Evolutionary conservation across 2,797 vertebrate genomes (phyloP).

Genomic region (Aselliscus stoliczkanus): DNA sequence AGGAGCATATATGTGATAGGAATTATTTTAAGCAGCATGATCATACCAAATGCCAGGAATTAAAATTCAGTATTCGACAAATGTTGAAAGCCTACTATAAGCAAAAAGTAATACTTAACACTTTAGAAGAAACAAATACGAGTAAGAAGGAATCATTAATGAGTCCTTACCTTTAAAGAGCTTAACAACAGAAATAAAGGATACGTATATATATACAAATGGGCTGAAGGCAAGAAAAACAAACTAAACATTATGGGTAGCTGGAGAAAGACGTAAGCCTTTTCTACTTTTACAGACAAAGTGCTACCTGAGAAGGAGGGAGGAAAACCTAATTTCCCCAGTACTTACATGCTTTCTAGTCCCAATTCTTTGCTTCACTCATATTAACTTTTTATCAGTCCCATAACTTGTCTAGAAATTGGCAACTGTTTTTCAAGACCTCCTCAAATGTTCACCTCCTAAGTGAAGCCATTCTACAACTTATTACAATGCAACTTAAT

Average conservation of each 20-base stretch:
- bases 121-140: not conserved
- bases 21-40: not conserved
- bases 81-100: not conserved
- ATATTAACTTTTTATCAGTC: not conserved
- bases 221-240: not conserved
- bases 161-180: not conserved
- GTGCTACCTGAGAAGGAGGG: not conserved
- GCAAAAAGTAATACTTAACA: slow-evolving; percentile 7
- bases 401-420: not conserved
- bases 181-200: slow-evolving; percentile 36
- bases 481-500: not conserved
- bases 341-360: not conserved
- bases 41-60: not conserved
- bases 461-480: not conserved
- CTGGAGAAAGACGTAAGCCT: not conserved
- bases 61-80: slow-evolving; percentile 7
- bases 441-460: not conserved
- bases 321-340: not conserved
- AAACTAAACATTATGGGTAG: not conserved
- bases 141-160: not conserved
- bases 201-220: not conserved
- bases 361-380: not conserved
- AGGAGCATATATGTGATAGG: not conserved
- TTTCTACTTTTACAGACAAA: not conserved
- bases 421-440: not conserved